These are phyloP conservation scores for Tauraco hartlaubi DNA, from an alignment of 2,797 vertebrate genomes.

Conservation along the genomic window DNA sequence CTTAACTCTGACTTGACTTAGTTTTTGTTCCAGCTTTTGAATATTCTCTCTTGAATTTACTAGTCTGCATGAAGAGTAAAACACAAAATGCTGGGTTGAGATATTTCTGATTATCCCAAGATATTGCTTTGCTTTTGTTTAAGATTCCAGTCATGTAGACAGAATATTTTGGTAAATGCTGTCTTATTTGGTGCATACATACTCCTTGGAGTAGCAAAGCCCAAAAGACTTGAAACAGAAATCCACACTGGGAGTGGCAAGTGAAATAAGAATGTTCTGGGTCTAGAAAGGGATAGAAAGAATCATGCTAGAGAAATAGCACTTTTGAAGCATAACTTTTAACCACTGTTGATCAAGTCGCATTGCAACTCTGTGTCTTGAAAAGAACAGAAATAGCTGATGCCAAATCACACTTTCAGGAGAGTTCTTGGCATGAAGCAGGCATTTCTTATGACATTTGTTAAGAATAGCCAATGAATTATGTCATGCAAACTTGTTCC, in stretches of 20 bases:
- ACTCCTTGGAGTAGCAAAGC: neutral
- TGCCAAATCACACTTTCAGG: neutral
- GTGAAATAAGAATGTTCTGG: neutral
- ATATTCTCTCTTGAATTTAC: neutral
- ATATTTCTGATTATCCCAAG: neutral
- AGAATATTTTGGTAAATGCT: neutral
- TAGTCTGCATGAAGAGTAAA: neutral
- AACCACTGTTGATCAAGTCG: neutral
- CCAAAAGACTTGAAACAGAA: neutral
- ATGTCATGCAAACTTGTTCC: neutral
- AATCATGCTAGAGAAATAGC: neutral
- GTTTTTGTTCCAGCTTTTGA: neutral
- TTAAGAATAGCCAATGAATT: neutral
- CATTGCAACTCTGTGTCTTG: neutral
- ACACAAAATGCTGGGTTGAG: neutral
- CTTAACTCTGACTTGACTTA: neutral
- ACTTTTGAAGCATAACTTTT: neutral
- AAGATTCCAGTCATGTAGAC: neutral
- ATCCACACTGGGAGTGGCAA: neutral
- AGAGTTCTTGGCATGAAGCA: neutral
- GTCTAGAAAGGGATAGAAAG: neutral
- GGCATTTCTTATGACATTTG: neutral
- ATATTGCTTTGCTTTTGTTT: neutral
- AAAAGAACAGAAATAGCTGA: neutral
- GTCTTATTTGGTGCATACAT: neutral